A percentile compares a stretch with the other conserved stretches of the same genome.
phyloP scores from a whole-genome alignment of 1,140 invertebrate genomes.

The Frieseomelitta varia region DNA sequence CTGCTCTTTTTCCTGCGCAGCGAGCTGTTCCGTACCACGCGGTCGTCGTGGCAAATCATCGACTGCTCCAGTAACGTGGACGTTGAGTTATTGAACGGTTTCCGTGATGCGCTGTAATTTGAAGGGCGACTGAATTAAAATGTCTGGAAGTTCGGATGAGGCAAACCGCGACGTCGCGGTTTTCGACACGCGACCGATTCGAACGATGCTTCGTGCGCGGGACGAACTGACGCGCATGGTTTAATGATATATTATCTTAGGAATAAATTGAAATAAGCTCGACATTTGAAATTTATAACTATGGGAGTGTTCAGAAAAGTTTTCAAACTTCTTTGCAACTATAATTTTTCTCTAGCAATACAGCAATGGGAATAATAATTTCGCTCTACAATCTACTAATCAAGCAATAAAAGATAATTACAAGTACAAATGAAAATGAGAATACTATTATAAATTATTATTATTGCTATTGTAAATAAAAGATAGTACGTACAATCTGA shows the following conservation, averaged over 20 bases:
- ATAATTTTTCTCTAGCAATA: no score
- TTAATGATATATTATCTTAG: background rate
- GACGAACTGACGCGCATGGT: background rate
- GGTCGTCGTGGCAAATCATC: slow-evolving; percentile 74
- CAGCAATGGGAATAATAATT: no score
- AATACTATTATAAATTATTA: no score
- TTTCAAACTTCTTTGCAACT: background rate
- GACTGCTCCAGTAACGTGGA: slow-evolving; percentile 79
- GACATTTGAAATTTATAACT: background rate
- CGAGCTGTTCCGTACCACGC: slow-evolving; percentile 80
- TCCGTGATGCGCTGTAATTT: slow-evolving; percentile 73
- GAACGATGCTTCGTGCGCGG: background rate
- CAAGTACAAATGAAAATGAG: no score
- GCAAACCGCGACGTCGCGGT: background rate
- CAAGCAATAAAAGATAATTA: no score
- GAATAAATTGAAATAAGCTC: fast-evolving
- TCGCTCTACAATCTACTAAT: no score
- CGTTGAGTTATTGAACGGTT: slow-evolving; percentile 78
- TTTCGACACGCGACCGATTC: background rate
- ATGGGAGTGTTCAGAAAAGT: background rate
- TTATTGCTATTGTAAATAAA: no score
- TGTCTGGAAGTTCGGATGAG: slow-evolving; percentile 4
- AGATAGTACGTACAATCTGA: no score
- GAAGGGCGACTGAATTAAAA: background rate
- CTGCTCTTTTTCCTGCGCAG: slow-evolving; percentile 87